Base-by-base conservation (phyloP, 2,888 invertebrate genomes). In the Eubasilissa splendida region DNA sequence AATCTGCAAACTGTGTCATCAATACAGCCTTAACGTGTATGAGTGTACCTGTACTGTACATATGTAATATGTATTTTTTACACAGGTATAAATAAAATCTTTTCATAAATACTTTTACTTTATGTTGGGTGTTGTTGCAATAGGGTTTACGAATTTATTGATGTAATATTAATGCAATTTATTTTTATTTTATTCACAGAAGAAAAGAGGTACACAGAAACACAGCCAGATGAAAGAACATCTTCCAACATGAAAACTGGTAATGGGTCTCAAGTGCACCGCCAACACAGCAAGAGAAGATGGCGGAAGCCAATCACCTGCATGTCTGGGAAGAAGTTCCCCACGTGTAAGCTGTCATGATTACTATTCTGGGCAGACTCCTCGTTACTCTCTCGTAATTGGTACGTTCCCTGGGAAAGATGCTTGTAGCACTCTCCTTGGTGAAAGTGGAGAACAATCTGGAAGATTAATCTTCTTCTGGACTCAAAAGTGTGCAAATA, bases 311-410 rank as follows among this genome's bases (percentile, higher is more conserved):
- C 92, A 33, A 92, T 92, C 82, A 91, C 92, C 22, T 92, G 92
- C 85, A 90, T 92, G 85, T 90, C 90, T 79, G 90, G 92, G 77
- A 91, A 91, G 86, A 91, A 91, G 87, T 89, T 93, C 84, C 91
- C 92, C 60, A 91, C 92, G 10, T 93, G 93, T 86, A 92, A 92
- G 85, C 92, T 92, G 85, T 93, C 93, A 88, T 93, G 92, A 92
- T 83, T 22, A 76, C 50, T 79, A 14, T 68, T 68, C 58, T n/a
- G 33, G 65, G 42, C 11, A 31, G 42, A 4, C 9, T 65, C 31
- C 31, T 12, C 68, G 7, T 12, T 68, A 14, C 68, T 11, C 42
- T 68, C 31, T n/a, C 68, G 9, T 11, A 50, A 50, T 42, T n/a
- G n/a, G 42, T 50, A 50, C 12, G 14, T n/a, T 22, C 14, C 14